phyloP scores from a whole-genome alignment of 2,797 vertebrate genomes.

The Hemibagrus guttatus region DNA sequence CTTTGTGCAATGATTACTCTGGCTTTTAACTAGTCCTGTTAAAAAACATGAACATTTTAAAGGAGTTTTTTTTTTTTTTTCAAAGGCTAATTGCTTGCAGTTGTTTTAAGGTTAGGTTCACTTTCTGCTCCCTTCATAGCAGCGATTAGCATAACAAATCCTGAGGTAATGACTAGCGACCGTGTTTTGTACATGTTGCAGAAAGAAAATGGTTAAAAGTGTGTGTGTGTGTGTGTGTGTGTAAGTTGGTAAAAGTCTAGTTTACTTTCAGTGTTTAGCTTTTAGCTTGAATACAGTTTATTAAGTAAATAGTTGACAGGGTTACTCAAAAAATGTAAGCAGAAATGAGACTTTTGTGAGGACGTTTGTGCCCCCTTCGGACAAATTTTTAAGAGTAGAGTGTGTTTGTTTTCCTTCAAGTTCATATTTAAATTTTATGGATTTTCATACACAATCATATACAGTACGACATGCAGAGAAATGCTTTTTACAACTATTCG shows the following conservation, averaged over 20 bases:
- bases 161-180: background rate
- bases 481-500: no score
- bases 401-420: background rate
- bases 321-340: background rate
- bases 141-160: slow-evolving; percentile 44
- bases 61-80: background rate
- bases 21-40: slow-evolving; percentile 48
- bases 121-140: slow-evolving; percentile 27
- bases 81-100: slow-evolving; percentile 49
- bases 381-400: background rate
- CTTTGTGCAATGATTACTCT: slow-evolving; percentile 41
- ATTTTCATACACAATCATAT: no score
- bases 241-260: background rate
- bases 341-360: background rate
- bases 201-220: background rate
- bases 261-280: background rate
- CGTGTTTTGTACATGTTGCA: slow-evolving; percentile 35
- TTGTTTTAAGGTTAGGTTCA: slow-evolving; percentile 43
- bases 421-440: no score
- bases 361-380: background rate
- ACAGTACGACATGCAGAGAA: no score
- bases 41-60: slow-evolving; percentile 13
- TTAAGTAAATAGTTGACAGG: background rate
- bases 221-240: background rate
- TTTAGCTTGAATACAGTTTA: background rate